Conservation (phyloP, 2,888 invertebrate genomes). For the Torymus texanus region DNA sequence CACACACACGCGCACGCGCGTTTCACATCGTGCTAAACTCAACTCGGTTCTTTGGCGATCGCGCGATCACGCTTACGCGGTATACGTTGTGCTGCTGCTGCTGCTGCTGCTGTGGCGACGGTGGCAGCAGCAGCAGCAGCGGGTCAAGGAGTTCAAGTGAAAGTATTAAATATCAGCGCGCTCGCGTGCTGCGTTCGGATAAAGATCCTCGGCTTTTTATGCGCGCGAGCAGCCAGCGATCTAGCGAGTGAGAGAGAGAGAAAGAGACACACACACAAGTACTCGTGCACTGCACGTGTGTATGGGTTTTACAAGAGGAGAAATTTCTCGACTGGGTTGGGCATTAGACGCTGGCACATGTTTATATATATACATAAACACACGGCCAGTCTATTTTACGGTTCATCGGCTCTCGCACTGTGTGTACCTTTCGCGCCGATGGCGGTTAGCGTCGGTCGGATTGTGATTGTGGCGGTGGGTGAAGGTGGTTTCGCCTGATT, state of each 20-base stretch:
- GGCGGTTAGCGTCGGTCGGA: too few species aligned
- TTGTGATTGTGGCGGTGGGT: too few species aligned
- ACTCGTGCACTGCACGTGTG: neutral
- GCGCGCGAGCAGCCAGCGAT: neutral
- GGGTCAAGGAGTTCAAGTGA: conserved; percentile 74
- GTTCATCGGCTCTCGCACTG: too few species aligned
- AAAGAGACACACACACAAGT: neutral
- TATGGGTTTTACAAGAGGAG: conserved; percentile 9
- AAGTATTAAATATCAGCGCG: conserved; percentile 72
- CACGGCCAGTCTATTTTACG: too few species aligned
- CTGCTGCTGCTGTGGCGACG: too few species aligned
- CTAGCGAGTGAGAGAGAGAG: neutral
- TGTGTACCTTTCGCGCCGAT: too few species aligned
- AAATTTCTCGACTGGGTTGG: conserved; percentile 39
- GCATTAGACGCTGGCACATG: conserved; percentile 6
- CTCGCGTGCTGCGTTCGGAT: conserved; percentile 51
- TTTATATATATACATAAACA: neutral
- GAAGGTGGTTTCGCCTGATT: too few species aligned
- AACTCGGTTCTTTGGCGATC: too few species aligned
- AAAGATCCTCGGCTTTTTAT: conserved; percentile 44
- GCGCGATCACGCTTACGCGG: neutral
- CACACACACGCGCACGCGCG: too few species aligned
- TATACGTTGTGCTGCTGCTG: conserved; percentile 14
- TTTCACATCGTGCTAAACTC: too few species aligned
- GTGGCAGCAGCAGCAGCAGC: conserved; percentile 59